A percentile compares a stretch with the other conserved stretches of the same genome.
Evolutionary conservation across 1,140 invertebrate species (phyloP).

Genomic region (Luehdorfia chinensis): DNA sequence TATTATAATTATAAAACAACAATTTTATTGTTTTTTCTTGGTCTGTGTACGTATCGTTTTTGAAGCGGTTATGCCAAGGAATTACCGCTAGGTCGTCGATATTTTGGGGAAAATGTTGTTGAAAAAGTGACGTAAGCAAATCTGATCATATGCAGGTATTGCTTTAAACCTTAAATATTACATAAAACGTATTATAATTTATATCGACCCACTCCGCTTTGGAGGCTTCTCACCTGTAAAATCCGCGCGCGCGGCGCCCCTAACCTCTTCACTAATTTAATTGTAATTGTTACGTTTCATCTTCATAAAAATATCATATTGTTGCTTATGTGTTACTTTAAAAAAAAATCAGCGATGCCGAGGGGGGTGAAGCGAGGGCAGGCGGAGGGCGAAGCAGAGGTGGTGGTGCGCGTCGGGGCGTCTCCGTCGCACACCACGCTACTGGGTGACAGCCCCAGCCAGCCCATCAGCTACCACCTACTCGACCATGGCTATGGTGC

Average conservation of each 20-base stretch:
- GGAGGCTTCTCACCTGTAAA: conserved; percentile 63
- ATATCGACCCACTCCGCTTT: conserved; percentile 66
- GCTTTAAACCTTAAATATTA: conserved; percentile 39
- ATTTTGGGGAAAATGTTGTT: conserved; percentile 66
- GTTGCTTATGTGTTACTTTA: conserved; percentile 7
- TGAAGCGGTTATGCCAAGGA: conserved; percentile 58
- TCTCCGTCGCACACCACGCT: conserved; percentile 68
- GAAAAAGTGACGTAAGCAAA: conserved; percentile 68
- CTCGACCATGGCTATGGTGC: conserved; percentile 91
- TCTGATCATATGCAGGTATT: conserved; percentile 43
- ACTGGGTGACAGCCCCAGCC: conserved; percentile 71
- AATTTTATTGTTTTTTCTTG: conserved; percentile 42
- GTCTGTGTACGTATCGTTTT: conserved; percentile 39
- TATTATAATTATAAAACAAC: conserved; percentile 45
- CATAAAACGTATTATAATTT: conserved; percentile 47
- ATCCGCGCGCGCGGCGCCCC: conserved; percentile 73
- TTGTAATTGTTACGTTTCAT: conserved; percentile 52
- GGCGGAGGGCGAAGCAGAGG: conserved; percentile 69
- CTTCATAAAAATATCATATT: conserved; percentile 28
- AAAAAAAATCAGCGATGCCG: conserved; percentile 72
- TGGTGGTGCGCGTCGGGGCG: conserved; percentile 65
- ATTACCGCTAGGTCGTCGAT: conserved; percentile 66
- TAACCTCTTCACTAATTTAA: conserved; percentile 75
- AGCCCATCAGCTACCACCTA: conserved; percentile 83
- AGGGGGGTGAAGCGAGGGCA: conserved; percentile 74